A percentile compares a stretch with the other conserved stretches of the same genome.
These are phyloP conservation scores for Holothuria scabra DNA, from an alignment of 53 echinoderm and acorn worm genomes.

Conservation along the genomic window DNA sequence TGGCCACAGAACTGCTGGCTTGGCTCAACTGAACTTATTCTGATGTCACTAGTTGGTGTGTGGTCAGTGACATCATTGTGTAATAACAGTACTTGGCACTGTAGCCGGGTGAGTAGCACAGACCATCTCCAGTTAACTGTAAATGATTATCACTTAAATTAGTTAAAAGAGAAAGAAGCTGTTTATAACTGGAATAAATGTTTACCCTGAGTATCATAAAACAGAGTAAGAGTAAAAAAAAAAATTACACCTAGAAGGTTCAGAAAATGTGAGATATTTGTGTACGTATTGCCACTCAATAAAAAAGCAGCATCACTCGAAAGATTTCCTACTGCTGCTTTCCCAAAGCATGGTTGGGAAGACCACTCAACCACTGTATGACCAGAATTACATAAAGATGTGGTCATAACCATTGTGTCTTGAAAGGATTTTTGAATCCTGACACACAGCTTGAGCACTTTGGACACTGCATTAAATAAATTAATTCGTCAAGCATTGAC, in stretches of 20 bases:
- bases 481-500: too few relatives aligned
- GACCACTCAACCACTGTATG: too few relatives aligned
- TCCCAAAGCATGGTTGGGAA: too few relatives aligned
- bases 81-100: conserved; percentile 51
- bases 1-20: conserved; percentile 39
- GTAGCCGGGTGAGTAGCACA: conserved; percentile 35
- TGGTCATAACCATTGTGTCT: too few relatives aligned
- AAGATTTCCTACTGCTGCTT: too few relatives aligned
- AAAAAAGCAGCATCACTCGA: not conserved
- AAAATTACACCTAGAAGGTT: not conserved
- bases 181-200: conserved; percentile 1
- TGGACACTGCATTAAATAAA: too few relatives aligned
- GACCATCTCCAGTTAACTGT: conserved; percentile 43
- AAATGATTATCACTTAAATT: not conserved
- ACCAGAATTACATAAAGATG: too few relatives aligned
- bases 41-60: not conserved
- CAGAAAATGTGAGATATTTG: not conserved
- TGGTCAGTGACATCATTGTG: conserved; percentile 5
- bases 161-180: not conserved
- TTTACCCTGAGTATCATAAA: not conserved
- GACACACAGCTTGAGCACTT: too few relatives aligned
- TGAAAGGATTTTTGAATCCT: too few relatives aligned
- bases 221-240: not conserved
- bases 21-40: conserved; percentile 35
- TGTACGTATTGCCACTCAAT: conserved; percentile 4